Percentiles rank a stretch among this genome's conserved stretches.
These are phyloP conservation scores for Zalophus californianus DNA, from an alignment of 2,797 vertebrate genomes.

Conservation along the genomic window DNA sequence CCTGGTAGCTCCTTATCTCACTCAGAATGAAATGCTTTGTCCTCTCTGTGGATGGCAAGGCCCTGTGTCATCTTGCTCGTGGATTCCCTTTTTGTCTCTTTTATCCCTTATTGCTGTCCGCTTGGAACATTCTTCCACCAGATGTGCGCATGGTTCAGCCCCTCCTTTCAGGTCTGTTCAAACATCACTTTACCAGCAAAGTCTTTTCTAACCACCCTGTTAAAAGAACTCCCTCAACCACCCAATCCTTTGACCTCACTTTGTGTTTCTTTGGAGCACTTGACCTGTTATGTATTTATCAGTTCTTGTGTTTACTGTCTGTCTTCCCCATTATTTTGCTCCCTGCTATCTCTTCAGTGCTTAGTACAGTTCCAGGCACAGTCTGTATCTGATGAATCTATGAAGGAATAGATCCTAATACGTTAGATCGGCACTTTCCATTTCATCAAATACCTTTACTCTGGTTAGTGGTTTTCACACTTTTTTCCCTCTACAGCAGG, in stretches of 20 bases:
- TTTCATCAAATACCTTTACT: neutral
- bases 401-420: neutral
- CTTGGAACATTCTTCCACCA: neutral
- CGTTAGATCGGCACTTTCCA: neutral
- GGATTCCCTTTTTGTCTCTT: neutral
- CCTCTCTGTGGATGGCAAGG: neutral
- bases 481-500: neutral
- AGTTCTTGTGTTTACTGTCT: neutral
- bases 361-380: neutral
- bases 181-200: neutral
- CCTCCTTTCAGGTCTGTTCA: neutral
- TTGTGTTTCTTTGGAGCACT: neutral
- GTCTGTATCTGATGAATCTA: neutral
- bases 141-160: neutral
- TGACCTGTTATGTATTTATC: neutral
- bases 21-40: neutral
- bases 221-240: neutral
- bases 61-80: neutral
- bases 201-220: neutral
- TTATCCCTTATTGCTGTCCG: neutral
- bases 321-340: neutral
- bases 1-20: neutral
- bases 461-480: slow-evolving; percentile 7
- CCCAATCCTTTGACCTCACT: neutral
- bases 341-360: neutral